Percentiles rank a stretch among this genome's conserved stretches.
These are phyloP conservation scores for Nomada goodeniana DNA, from an alignment of 2,888 invertebrate genomes.

Conservation along the genomic window DNA sequence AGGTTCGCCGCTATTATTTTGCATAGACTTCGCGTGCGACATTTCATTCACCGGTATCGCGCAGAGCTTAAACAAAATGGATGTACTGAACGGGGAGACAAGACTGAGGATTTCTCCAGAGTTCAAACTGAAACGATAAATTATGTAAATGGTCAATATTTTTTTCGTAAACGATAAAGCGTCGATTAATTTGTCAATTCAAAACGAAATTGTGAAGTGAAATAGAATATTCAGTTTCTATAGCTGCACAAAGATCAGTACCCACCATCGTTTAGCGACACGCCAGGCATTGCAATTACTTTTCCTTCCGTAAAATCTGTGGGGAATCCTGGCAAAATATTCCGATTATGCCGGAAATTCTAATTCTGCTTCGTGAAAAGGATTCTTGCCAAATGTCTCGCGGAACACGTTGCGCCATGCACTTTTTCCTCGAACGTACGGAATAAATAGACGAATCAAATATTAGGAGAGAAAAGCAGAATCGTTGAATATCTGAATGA, in stretches of 20 bases:
- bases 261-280: not conserved
- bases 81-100: too few relatives aligned
- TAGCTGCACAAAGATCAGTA: not conserved
- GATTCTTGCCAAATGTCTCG: constrained; percentile 24
- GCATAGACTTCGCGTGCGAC: not conserved
- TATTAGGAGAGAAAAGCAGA: not conserved
- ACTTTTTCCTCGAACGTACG: constrained; percentile 38
- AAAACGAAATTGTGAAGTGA: too few relatives aligned
- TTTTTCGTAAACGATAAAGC: too few relatives aligned
- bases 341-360: too few relatives aligned
- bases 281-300: constrained; percentile 5
- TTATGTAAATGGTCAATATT: too few relatives aligned
- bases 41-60: not conserved
- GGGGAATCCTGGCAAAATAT: constrained; percentile 19
- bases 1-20: not conserved
- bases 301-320: not conserved
- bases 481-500: not conserved
- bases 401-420: constrained; percentile 47
- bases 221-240: not conserved
- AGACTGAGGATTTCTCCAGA: too few relatives aligned
- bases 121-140: too few relatives aligned
- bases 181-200: too few relatives aligned
- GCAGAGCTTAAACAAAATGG: too few relatives aligned
- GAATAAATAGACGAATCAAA: constrained; percentile 1
- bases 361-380: not conserved